phyloP scores from a whole-genome alignment of 2,888 invertebrate genomes.

The Polymixis lichenea region DNA sequence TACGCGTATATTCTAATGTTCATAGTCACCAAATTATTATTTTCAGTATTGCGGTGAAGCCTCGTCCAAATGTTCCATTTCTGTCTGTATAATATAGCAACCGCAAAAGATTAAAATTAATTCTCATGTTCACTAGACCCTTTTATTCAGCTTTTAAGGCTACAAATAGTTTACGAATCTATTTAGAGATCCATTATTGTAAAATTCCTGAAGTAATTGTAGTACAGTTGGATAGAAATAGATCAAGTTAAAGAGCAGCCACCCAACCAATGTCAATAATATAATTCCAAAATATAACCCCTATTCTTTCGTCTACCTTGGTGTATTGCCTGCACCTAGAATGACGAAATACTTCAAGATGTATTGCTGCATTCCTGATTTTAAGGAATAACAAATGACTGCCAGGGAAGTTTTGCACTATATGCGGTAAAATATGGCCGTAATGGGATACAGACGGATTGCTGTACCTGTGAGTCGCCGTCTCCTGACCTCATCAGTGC shows the following conservation, averaged over 20 bases:
- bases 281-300: background rate
- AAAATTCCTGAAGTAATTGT: background rate
- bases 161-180: constrained; percentile 6
- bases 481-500: no score
- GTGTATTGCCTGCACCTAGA: no score
- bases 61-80: background rate
- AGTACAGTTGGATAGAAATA: no score
- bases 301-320: background rate
- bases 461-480: background rate
- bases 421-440: background rate
- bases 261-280: background rate
- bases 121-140: background rate
- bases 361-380: no score
- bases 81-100: background rate
- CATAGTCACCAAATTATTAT: background rate
- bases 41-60: background rate
- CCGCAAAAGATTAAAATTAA: background rate
- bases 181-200: background rate
- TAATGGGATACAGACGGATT: background rate
- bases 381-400: no score
- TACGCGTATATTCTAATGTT: background rate
- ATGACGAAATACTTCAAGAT: no score
- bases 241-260: background rate
- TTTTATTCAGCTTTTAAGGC: background rate
- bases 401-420: no score